Base-by-base conservation (phyloP, 2,113 vertebrate genomes). In the Tauraco erythrolophus region DNA sequence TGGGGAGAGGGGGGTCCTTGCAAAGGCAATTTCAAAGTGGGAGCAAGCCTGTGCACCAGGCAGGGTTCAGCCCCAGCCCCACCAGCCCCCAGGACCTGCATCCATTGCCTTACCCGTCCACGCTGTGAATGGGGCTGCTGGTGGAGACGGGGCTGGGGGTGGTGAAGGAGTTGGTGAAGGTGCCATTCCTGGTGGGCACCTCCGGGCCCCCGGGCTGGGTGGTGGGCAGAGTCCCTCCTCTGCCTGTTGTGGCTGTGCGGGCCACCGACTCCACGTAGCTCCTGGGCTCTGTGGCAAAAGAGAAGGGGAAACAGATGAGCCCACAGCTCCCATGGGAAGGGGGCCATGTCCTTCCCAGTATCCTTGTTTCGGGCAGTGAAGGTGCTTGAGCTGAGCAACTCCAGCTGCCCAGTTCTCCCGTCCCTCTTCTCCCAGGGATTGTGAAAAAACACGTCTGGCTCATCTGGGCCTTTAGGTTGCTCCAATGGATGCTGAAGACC, bases 261-360 rank as follows among this genome's bases (percentile, higher is more conserved):
- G 99, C 99, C 92, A 99, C 99, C 0, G 99, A 99, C 92, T 99
- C 99, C 0, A 99, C 99, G 2, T 99, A 99, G 97, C 99, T 99
- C 91, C 99, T 98, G 35, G 99, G 99, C 60, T 99, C 99, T 99
- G 98, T 2, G 1, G 53, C 8, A 66, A 75, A 87, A 88, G 39
- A 88, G 48, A 89, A 86, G 25, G 8, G 4, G 72, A 93, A 94
- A 93, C 0, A 0, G 65, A 72, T 95, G 61, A 95, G 87, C 53
- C 8, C 9, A 33, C 14, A 60, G 33, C 16, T 56, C 23, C 3
- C 11, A 23, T 3, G 7, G 45, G 16, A 92, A 85, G 7, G 15
- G 13, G 17, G 7, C 27, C 68, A 18, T 71, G 25, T 45, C 76
- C 75, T 75, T 56, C 48, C 60, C 3, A 0, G 31, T 14, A 80